Base-by-base conservation (phyloP, 2,113 vertebrate genomes). In the Pelusios castaneus region DNA sequence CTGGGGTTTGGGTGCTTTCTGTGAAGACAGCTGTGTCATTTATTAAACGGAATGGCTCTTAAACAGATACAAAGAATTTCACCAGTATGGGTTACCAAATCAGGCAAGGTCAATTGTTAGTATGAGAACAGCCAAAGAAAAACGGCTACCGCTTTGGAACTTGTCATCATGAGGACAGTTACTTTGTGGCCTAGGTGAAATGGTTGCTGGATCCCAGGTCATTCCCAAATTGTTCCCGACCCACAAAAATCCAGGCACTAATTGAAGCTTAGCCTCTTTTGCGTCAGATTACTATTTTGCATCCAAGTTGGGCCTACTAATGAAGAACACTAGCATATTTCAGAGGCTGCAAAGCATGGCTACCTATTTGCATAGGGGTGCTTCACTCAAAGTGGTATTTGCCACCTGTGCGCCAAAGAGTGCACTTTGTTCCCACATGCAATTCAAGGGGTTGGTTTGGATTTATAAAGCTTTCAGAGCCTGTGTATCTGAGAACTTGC, bases 381-480 rank as follows among this genome's bases (percentile, higher is more conserved):
- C 34, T 70, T 80, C 24, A 27, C 73, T 27, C 22, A 43, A 7
- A 75, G 82, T 87, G 90, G 93, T 89, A 89, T 93, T 47, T 88
- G 84, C n/a, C 84, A 49, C 87, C 45, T 73, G 80, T 89, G 91
- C 91, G 93, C 70, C 85, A 85, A 88, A 95, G 93, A 91, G 89
- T 91, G 80, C 88, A 90, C 56, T 90, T 67, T 75, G 94, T 41
- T 84, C 91, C 96, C 87, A 95, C 91, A 90, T 45, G 41, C 91
- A 90, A 87, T 90, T 2, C 93, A 92, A 91, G 91, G 91, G 91
- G 63, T 84, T 27, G 4, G 49, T 80, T 82, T 82, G 92, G 90
- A 97, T 96, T 97, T 95, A 95, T 84, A 67, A 91, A 82, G 80
- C 82, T 22, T 12, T 96, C 87, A 78, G 87, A 88, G 45, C 92